phyloP scores from a whole-genome alignment of 1,140 invertebrate species.

The Pollicipes pollicipes region DNA sequence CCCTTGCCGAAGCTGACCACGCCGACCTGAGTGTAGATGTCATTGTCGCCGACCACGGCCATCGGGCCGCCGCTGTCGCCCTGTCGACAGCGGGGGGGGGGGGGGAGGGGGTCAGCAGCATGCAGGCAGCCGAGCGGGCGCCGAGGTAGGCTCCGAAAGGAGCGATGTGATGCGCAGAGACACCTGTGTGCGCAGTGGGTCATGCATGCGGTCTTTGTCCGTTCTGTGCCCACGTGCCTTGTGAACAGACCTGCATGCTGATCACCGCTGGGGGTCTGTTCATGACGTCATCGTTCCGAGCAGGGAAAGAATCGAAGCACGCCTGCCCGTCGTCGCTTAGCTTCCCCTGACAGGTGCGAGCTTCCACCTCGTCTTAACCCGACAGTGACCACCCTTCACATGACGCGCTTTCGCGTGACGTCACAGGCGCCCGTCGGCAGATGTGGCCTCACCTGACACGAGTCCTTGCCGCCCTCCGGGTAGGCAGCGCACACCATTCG shows the following conservation, averaged over 20 bases:
- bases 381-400: not conserved
- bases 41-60: not conserved
- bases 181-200: not conserved
- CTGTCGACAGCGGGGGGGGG: not conserved
- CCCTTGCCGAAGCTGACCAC: conserved; percentile 33
- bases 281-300: too few relatives aligned
- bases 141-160: not conserved
- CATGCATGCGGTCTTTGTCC: not conserved
- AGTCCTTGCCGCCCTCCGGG: not conserved
- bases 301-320: too few relatives aligned
- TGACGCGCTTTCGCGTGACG: too few relatives aligned
- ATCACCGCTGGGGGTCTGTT: too few relatives aligned
- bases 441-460: not conserved
- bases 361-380: not conserved
- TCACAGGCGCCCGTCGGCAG: not conserved
- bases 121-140: not conserved
- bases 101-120: too few relatives aligned
- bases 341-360: too few relatives aligned
- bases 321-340: too few relatives aligned
- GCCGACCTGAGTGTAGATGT: not conserved
- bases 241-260: not conserved
- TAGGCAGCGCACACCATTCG: not conserved
- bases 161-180: not conserved
- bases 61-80: not conserved
- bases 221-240: not conserved